Evolutionary conservation across 2,113 vertebrate genomes (phyloP).

Genomic region (Pterocles gutturalis): DNA sequence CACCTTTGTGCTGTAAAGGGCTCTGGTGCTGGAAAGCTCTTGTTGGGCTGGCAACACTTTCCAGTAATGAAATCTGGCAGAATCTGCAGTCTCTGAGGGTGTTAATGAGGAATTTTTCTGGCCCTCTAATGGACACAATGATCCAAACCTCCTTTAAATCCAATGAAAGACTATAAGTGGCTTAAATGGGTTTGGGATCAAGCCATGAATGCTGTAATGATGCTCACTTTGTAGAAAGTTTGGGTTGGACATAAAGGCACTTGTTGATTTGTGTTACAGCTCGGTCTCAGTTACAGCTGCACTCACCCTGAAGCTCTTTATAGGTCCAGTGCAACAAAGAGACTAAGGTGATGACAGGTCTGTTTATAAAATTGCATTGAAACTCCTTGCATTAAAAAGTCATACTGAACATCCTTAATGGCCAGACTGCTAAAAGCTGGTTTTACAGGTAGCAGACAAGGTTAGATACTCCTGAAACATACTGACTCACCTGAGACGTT

Average conservation of each 20-base stretch:
- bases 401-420: not conserved
- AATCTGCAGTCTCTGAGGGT: not conserved
- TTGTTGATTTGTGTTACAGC: not conserved
- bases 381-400: not conserved
- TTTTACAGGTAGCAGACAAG: no score
- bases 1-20: not conserved
- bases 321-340: not conserved
- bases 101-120: not conserved
- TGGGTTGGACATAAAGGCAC: not conserved
- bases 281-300: not conserved
- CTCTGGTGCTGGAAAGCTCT: not conserved
- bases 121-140: not conserved
- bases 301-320: not conserved
- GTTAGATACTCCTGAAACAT: not conserved
- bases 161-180: not conserved
- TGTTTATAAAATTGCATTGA: not conserved
- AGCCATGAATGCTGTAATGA: not conserved
- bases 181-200: not conserved
- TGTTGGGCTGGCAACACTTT: not conserved
- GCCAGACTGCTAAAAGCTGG: not conserved
- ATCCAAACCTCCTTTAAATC: not conserved
- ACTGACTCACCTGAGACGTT: not conserved
- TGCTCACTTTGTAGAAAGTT: not conserved
- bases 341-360: not conserved
- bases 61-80: not conserved